A percentile compares a stretch with the other conserved stretches of the same genome.
These are phyloP conservation scores for Talpa occidentalis DNA, from an alignment of 2,113 vertebrate genomes.

Conservation along the genomic window DNA sequence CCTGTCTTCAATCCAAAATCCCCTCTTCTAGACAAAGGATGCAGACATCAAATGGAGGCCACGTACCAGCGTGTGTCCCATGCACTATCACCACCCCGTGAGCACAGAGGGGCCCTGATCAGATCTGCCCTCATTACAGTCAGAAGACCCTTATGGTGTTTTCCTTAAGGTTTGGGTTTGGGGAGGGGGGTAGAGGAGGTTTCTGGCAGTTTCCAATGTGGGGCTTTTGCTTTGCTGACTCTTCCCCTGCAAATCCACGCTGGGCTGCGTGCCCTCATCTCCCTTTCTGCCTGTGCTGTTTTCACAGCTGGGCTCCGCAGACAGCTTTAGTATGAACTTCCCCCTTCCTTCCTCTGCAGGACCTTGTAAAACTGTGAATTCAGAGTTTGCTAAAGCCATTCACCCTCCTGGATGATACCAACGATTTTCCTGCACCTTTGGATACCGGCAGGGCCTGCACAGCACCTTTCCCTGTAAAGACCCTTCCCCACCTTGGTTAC, in stretches of 20 bases:
- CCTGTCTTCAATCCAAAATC: not conserved
- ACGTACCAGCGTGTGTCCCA: rapidly evolving
- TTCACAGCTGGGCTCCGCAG: not conserved
- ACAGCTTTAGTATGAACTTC: not conserved
- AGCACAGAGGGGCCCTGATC: no score
- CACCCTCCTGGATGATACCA: rapidly evolving
- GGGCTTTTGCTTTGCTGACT: not conserved
- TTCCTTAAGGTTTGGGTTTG: not conserved
- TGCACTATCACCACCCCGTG: no score
- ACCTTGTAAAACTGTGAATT: not conserved
- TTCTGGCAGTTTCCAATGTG: rapidly evolving
- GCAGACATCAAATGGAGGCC: not conserved
- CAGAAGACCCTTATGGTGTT: not conserved
- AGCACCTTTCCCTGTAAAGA: rapidly evolving
- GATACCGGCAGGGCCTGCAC: no score
- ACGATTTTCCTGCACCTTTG: not conserved
- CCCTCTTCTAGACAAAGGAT: not conserved
- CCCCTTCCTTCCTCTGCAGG: not conserved
- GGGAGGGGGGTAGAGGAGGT: no score
- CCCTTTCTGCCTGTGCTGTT: not conserved
- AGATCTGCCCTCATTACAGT: not conserved
- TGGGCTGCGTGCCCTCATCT: rapidly evolving
- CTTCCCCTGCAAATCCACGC: not conserved
- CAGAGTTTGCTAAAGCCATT: no score
- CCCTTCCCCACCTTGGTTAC: no score